Base-by-base conservation (phyloP, 1,140 invertebrate genomes). In the Scaptomyza graminum region DNA sequence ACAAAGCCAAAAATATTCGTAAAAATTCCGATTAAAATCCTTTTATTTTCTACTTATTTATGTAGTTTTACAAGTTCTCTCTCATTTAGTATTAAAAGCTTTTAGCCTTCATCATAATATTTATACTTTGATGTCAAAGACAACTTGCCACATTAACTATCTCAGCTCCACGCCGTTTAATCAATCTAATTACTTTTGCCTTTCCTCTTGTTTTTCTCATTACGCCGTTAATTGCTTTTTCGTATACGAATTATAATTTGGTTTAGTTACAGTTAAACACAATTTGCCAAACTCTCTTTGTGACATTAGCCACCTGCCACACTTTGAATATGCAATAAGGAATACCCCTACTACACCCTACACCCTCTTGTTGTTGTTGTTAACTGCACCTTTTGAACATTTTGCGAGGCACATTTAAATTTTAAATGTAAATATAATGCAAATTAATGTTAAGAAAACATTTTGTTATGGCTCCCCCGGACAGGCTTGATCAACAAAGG, bases 401-500 rank as follows among this genome's bases (percentile, higher is more conserved):
- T 41, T 41, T 66, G 37, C 60, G 63, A 62, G 56, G 56, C 74
- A 77, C 69, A 74, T 81, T 87, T 81, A 51, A 84, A 81, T 81
- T 81, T 84, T 74, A 84, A 84, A 84, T 87, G 82, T 74, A 79
- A 87, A 81, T 81, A 81, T 87, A 84, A 84, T 84, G 81, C 81
- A 84, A 84, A 84, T 84, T 87, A 87, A 77, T 87, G 82, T 68
- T 76, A 50, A 87, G 82, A 74, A 65, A 84, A 79, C 74, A 76
- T 77, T 84, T 84, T 74, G 82, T 68, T 75, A 74, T 68, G 46
- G 52, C 8, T 34, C 61, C 62, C 18, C 62, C 18, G 11, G 12
- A n/a, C 37, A 41, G 44, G 25, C 59, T 22, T 50, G 76, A 80
- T 76, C 73, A 85, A 74, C 81, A 84, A 80, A 55, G 52, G 52